A percentile compares a stretch with the other conserved stretches of the same genome.
Conservation (phyloP, 1,140 invertebrate genomes). For the Drosophila busckii region DNA sequence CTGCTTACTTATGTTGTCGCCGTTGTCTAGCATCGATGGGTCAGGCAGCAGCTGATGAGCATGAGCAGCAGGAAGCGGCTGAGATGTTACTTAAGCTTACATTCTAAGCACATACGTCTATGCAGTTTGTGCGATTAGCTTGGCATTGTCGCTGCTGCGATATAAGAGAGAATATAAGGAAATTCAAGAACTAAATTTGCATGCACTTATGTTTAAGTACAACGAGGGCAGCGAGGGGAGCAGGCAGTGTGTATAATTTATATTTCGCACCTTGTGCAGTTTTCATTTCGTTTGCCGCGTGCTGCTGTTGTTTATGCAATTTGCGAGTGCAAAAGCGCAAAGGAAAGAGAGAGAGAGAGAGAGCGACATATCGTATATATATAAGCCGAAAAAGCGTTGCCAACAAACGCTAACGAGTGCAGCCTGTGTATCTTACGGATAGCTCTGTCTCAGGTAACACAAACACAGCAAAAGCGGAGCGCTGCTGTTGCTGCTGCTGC, state of each 20-base stretch:
- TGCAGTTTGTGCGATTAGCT: conserved; percentile 11
- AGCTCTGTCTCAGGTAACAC: conserved; percentile 22
- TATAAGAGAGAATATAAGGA: neutral
- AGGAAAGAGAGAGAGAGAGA: conserved; percentile 19
- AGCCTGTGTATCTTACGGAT: conserved; percentile 59
- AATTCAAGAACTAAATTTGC: conserved; percentile 50
- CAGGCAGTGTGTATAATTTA: conserved; percentile 71
- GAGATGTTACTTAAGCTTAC: neutral
- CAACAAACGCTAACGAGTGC: conserved; percentile 56
- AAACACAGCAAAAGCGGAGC: neutral
- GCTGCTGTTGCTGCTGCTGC: conserved; percentile 1
- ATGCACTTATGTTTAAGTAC: conserved; percentile 53
- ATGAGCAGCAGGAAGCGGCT: conserved; percentile 35
- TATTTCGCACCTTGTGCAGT: conserved; percentile 46
- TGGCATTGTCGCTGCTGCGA: conserved; percentile 12
- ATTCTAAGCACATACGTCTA: conserved; percentile 14
- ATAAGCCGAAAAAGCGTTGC: conserved; percentile 2
- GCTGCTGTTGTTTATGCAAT: conserved; percentile 62
- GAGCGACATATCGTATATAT: neutral
- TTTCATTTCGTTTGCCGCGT: conserved; percentile 46
- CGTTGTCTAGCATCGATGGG: conserved; percentile 32
- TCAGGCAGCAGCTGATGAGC: conserved; percentile 42
- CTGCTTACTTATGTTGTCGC: conserved; percentile 74
- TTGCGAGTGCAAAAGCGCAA: conserved; percentile 32
- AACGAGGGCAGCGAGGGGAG: too few species aligned